Base-by-base conservation (phyloP, 2,888 invertebrate genomes). In the Cremastinae sp. region DNA sequence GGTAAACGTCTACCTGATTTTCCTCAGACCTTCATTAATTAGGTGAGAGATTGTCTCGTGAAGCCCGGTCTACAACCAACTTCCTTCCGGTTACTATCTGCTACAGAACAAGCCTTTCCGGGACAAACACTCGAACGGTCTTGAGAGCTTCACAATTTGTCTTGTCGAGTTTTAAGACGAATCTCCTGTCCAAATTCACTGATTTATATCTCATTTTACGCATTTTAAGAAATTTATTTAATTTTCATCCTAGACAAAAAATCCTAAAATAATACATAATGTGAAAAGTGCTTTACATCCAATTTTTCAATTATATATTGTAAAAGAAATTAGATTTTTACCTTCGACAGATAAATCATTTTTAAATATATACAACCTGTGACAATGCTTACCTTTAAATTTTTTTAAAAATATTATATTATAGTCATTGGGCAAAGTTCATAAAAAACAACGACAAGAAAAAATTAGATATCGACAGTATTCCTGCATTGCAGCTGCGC, bases 11-110 rank as follows among this genome's bases (percentile, higher is more conserved):
- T 58, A 61, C 66, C 38, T 70, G 73, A 70, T 61, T 70, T 61
- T 49, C 53, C 65, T 49, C 54, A 70, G 70, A 74, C 73, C 77
- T 77, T 70, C 65, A 77, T 77, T 74, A 77, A 77, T 77, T 77
- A 77, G 70, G 72, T 28, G 47, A 51, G 73, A 77, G 77, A 75
- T 75, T 75, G 68, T 72, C 68, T 74, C 56, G 68, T 75, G 61
- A 34, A 54, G 51, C 59, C 43, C 28, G 16, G 49, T 59, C n/a
- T 51, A 74, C 12, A 70, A 74, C 61, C 65, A 14, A 74, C 77
- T 77, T 77, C 73, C 77, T 69, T 70, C 77, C 73, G 77, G 73
- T 70, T 77, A 10, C 61, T 73, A 51, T 70, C 65, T n/a, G n/a
- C 65, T 38, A 36, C 61, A 54, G 61, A 14, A 43, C 43, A 36